Base-by-base conservation (phyloP, 2,888 invertebrate genomes). In the Antitype chi region DNA sequence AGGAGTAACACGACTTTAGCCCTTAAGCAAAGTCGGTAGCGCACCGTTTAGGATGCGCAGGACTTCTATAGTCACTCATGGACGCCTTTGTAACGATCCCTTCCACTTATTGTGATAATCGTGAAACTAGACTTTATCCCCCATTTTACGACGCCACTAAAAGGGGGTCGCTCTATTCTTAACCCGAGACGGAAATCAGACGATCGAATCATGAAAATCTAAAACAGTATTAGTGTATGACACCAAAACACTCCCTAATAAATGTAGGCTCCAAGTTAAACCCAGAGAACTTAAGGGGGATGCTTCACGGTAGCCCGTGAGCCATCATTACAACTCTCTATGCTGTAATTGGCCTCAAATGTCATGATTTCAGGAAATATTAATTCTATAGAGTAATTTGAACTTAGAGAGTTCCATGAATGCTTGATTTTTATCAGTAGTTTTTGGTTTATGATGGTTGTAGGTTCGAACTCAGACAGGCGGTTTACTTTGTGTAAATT, bases 171-270 rank as follows among this genome's bases (percentile, higher is more conserved):
- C 20, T 1, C 11, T 32, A 43, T 66, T 67, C 13, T 23, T 60
- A 28, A 47, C 13, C 43, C 62, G 25, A 32, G 13, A 38, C 23
- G 49, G 25, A 74, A 75, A 76, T 28, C n/a, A 28, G 6, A 52
- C n/a, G 15, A 76, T 15, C 3, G n/a, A 43, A 66, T 52, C 23
- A 32, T 53, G 52, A 70, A 57, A 55, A 69, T 20, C 20, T 28
- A 59, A 68, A 68, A 53, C 13, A 59, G 8, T 62, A 70, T 69
- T n/a, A 67, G 80, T 63, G 25, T 62, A 13, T 43, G 53, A 62
- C 57, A 60, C 59, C 47, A 67, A 69, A 80, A 70, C 69, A 74
- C 53, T 77, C 66, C 57, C 11, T 52, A 38, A 53, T 60, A 70
- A 64, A 81, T 53, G 28, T 67, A 52, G 63, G 55, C 38, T 77